phyloP scores from a whole-genome alignment of 1,140 invertebrate species.

The Melanaphis sacchari region DNA sequence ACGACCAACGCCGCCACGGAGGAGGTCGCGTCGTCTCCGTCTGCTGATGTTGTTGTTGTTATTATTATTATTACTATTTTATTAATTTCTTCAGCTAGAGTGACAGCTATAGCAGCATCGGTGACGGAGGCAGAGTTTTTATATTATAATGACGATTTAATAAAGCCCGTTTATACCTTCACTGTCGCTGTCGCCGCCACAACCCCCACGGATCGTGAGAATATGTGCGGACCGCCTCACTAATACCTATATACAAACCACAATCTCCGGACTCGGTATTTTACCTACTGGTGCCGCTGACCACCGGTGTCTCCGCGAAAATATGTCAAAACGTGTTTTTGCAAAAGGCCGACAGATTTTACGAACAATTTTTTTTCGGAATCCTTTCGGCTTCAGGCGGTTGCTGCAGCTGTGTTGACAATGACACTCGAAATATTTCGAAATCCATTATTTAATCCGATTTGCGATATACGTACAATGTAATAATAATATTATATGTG shows the following conservation, averaged over 20 bases:
- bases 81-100: constrained; percentile 21
- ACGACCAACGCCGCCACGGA: neutral
- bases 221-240: neutral
- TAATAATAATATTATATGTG: neutral
- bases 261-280: neutral
- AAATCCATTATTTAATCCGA: constrained; percentile 52
- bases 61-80: constrained; percentile 1
- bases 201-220: constrained; percentile 26
- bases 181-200: neutral
- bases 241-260: neutral
- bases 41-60: neutral
- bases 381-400: constrained; percentile 11
- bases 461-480: neutral
- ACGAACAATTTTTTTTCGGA: neutral
- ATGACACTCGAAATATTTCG: constrained; percentile 50
- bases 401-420: constrained; percentile 53
- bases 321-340: constrained; percentile 56
- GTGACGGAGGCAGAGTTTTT: neutral
- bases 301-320: neutral
- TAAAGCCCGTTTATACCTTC: constrained; percentile 28
- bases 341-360: constrained; percentile 40
- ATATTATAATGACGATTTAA: constrained; percentile 36
- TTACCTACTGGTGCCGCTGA: neutral
- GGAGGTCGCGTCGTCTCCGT: neutral
- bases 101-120: neutral